Evolutionary conservation across 2,888 invertebrate species (phyloP).

Genomic region (Papilio elwesi): DNA sequence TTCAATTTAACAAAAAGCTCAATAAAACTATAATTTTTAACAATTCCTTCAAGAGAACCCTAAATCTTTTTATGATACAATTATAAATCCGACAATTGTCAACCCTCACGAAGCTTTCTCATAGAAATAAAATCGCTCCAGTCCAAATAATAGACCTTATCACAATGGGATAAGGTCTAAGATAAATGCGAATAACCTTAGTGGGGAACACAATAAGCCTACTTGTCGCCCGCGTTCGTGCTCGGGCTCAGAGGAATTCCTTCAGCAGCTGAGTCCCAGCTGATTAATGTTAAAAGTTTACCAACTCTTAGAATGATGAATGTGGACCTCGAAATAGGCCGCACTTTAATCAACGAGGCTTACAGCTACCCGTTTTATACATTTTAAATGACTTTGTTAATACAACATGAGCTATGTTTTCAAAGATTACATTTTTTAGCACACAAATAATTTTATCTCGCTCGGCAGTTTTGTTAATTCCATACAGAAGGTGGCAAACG

Average conservation of each 20-base stretch:
- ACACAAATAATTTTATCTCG: too few relatives aligned
- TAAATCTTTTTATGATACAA: conserved; percentile 16
- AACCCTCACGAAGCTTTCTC: conserved; percentile 28
- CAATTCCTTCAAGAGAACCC: conserved; percentile 6
- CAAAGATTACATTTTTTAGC: not conserved
- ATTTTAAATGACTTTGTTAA: conserved; percentile 7
- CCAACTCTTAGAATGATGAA: conserved; percentile 57
- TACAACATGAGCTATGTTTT: not conserved
- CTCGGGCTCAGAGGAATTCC: conserved; percentile 55
- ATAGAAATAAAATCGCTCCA: conserved; percentile 1
- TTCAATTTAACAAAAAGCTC: not conserved
- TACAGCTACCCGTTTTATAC: conserved; percentile 25
- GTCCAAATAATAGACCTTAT: conserved; percentile 22
- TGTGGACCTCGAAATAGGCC: conserved; percentile 49
- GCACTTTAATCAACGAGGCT: conserved; percentile 46
- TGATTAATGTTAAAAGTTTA: conserved; percentile 66
- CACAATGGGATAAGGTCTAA: conserved; percentile 20
- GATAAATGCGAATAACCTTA: not conserved
- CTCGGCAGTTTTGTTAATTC: too few relatives aligned
- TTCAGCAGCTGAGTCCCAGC: conserved; percentile 70
- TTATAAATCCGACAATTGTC: conserved; percentile 27
- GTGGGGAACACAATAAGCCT: conserved; percentile 31
- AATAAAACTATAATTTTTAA: not conserved
- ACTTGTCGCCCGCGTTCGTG: conserved; percentile 52
- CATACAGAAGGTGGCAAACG: too few relatives aligned